Base-by-base conservation (phyloP, 2,888 invertebrate genomes). In the Gymnocheta viridis region DNA sequence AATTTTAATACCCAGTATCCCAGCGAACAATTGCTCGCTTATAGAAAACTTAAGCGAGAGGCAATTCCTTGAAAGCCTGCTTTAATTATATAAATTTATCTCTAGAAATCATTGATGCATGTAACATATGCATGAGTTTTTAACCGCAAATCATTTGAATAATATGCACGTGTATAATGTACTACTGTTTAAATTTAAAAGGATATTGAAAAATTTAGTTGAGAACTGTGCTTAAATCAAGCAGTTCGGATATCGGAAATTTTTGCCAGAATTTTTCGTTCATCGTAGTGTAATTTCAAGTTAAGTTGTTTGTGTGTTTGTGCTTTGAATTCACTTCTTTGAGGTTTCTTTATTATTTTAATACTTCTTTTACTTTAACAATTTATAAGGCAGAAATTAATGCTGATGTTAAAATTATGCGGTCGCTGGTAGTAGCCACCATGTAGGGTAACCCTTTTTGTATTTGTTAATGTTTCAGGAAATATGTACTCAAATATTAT, bases 401-500 rank as follows among this genome's bases (percentile, higher is more conserved):
- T 47, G 6, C 5, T 3, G 0, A n/a, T 27, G 54, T 0, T 14
- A n/a, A 27, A 27, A 24, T 54, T 27, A n/a, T 27, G 27, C n/a
- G n/a, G 5, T 10, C 22, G 17, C n/a, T 44, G 12, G 14, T 5
- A 51, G 22, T 51, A 14, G 0, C 12, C 14, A 47, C 19, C n/a
- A 32, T 32, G 32, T 12, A 54, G 56, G 17, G 56, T 32, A 10
- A 4, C 2, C 17, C 4, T 22, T 41, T 7, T 22, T 10, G 27
- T 51, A 19, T 19, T 56, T 17, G 4, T 27, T 27, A 62, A 12
- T 41, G 62, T n/a, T 62, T 10, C 32, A 44, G 54, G 41, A 54
- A 60, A n/a, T 54, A 35, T 62, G 62, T 60, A 51, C 58, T 58
- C 32, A 47, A 56, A 44, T 72, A 72, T 47, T 72, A 58, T 72